phyloP scores from a whole-genome alignment of 2,888 invertebrate genomes.

The Xylota sylvarum region DNA sequence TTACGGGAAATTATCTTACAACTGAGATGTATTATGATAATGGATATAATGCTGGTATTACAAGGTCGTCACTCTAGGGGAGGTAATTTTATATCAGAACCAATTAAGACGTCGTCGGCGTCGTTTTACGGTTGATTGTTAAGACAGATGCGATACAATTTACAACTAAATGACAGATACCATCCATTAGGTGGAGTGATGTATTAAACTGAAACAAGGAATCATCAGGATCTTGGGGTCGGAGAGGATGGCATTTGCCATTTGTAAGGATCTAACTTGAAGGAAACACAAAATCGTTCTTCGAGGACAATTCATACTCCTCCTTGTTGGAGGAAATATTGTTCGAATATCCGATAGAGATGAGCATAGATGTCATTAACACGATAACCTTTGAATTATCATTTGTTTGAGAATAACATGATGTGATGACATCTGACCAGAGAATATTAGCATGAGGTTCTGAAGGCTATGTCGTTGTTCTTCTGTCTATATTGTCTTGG shows the following conservation, averaged over 20 bases:
- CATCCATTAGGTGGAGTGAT: slow-evolving; percentile 2
- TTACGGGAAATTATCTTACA: background rate
- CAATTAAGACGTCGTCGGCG: slow-evolving; percentile 14
- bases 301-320: too few species aligned
- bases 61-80: background rate
- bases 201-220: background rate
- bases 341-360: background rate
- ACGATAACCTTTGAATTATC: background rate
- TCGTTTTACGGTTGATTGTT: slow-evolving; percentile 20
- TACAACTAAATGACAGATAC: slow-evolving; percentile 8
- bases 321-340: background rate
- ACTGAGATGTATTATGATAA: slow-evolving; percentile 13
- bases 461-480: too few species aligned
- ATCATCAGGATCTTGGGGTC: background rate
- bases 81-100: slow-evolving; percentile 35
- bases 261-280: background rate
- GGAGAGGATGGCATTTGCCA: background rate
- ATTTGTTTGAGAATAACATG: too few species aligned
- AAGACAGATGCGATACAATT: slow-evolving; percentile 12
- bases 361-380: background rate
- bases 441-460: too few species aligned
- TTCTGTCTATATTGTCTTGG: too few species aligned
- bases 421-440: too few species aligned
- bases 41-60: slow-evolving; percentile 12
- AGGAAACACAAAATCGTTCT: background rate